A percentile compares a stretch with the other conserved stretches of the same genome.
Evolutionary conservation across 1,140 invertebrate species (phyloP).

Genomic region (Drosophila seguyi): DNA sequence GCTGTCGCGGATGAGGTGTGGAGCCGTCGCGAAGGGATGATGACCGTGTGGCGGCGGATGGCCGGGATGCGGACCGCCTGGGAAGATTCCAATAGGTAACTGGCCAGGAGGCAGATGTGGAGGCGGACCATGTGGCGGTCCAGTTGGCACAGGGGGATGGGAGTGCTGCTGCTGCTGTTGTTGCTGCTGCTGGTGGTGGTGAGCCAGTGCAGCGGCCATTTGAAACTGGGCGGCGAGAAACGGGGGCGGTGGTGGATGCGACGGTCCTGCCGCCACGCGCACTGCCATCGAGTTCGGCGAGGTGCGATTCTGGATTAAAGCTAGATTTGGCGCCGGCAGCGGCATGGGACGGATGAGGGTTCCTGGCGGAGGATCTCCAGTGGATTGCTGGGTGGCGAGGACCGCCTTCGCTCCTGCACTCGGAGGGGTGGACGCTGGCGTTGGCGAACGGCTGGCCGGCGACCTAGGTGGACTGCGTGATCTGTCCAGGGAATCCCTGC

Average conservation of each 20-base stretch:
- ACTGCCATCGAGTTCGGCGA: constrained; percentile 68
- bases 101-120: constrained; percentile 87
- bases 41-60: constrained; percentile 85
- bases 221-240: constrained; percentile 89
- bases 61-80: constrained; percentile 71
- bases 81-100: constrained; percentile 77
- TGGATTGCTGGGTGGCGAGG: not conserved
- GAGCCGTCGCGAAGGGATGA: constrained; percentile 87
- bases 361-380: constrained; percentile 58
- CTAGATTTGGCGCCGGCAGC: constrained; percentile 71
- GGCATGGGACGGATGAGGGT: constrained; percentile 85
- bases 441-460: constrained; percentile 60
- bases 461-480: constrained; percentile 82
- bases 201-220: constrained; percentile 88
- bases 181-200: constrained; percentile 75
- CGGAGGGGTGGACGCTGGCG: constrained; percentile 60
- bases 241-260: constrained; percentile 87
- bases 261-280: constrained; percentile 60
- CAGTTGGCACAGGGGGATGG: constrained; percentile 83
- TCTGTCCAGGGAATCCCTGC: constrained; percentile 65
- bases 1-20: constrained; percentile 90
- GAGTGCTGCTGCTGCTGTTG: constrained; percentile 85
- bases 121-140: constrained; percentile 70
- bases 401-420: constrained; percentile 16
- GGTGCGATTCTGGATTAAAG: constrained; percentile 70